phyloP scores from a whole-genome alignment of 2,113 vertebrate species.

The Notothenia coriiceps region DNA sequence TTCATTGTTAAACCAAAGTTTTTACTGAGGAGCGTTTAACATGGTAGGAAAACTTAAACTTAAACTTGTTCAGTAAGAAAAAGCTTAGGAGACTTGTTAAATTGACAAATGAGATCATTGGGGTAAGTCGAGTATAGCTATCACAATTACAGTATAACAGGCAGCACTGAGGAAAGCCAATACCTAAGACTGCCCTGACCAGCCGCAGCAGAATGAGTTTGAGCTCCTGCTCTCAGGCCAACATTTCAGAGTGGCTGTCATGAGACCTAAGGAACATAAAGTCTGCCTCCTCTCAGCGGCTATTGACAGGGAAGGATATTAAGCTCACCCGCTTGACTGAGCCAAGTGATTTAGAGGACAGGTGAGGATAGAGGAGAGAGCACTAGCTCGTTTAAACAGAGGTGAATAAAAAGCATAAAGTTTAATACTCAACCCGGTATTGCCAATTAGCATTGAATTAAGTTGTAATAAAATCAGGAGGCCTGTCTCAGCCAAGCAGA shows the following conservation, averaged over 20 bases:
- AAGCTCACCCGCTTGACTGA: conserved; percentile 46
- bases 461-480: conserved; percentile 18
- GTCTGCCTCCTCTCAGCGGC: conserved; percentile 46
- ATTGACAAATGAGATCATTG: conserved; percentile 58
- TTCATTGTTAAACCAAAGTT: not conserved
- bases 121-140: conserved; percentile 42
- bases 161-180: conserved; percentile 33
- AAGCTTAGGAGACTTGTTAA: conserved; percentile 33
- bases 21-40: not conserved
- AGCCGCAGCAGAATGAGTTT: conserved; percentile 49
- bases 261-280: conserved; percentile 63
- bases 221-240: conserved; percentile 56
- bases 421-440: conserved; percentile 34
- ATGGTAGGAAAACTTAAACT: conserved; percentile 16
- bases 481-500: not conserved
- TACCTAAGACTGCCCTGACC: conserved; percentile 36
- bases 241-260: conserved; percentile 63
- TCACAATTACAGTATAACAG: conserved; percentile 58
- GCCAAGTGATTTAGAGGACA: conserved; percentile 58
- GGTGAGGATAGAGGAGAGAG: conserved; percentile 38
- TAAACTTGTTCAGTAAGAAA: conserved; percentile 31
- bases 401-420: conserved; percentile 46
- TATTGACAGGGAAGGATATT: conserved; percentile 66
- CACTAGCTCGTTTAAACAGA: conserved; percentile 17
- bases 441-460: conserved; percentile 36